These are phyloP conservation scores for Phragmatobia fuliginosa DNA, from an alignment of 2,888 invertebrate species.

Conservation along the genomic window DNA sequence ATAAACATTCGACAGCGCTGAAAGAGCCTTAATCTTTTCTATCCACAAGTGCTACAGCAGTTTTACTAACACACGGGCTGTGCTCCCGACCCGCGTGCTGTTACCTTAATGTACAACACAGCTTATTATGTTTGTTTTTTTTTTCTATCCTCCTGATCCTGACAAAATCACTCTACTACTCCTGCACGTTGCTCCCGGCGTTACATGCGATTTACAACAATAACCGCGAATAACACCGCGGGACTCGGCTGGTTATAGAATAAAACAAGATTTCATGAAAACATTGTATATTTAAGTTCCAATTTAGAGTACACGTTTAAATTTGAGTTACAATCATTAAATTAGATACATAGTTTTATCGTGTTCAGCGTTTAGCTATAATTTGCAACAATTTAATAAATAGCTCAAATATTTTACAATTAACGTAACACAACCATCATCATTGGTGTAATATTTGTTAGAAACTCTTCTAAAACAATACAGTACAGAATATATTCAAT, in stretches of 20 bases:
- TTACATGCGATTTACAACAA: no score
- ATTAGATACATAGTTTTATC: conserved; percentile 40
- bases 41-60: no score
- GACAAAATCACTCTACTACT: no score
- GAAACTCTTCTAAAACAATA: conserved; percentile 47
- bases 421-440: conserved; percentile 68
- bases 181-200: no score
- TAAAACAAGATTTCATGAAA: conserved; percentile 57
- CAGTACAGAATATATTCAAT: conserved; percentile 45
- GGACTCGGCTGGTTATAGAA: conserved; percentile 9
- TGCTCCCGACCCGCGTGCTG: no score
- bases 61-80: no score
- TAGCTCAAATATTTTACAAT: conserved; percentile 52
- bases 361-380: conserved; percentile 43
- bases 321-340: conserved; percentile 40
- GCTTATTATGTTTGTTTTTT: no score
- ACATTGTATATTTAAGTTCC: conserved; percentile 74
- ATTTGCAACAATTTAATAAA: conserved; percentile 54
- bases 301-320: conserved; percentile 45
- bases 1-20: no score
- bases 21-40: no score
- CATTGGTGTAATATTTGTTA: conserved; percentile 50
- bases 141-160: no score
- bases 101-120: no score
- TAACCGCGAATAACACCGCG: no score